Evolutionary conservation across 2,113 vertebrate species (phyloP), one percentile per base, ranked within the genome.

Genomic region (Silurus meridionalis): DNA sequence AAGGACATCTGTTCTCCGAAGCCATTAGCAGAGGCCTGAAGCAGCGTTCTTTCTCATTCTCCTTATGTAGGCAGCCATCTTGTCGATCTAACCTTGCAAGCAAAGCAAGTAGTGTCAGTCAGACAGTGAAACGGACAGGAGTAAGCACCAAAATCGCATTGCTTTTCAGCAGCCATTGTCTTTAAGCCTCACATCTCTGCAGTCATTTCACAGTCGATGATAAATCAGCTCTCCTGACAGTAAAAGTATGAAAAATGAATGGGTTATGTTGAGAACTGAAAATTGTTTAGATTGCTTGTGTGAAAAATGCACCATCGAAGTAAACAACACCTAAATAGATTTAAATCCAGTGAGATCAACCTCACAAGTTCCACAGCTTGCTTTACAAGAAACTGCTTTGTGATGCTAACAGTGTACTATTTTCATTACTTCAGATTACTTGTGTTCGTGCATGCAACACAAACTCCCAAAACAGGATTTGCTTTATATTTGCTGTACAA

Each of bases 61-160:
- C 21, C 28, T 71, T 5, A n/a, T 80, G 52, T 58, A 48, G 63
- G 50, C 23, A 66, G 50, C 66, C 85, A 86, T 52, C 23, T 84
- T 83, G 81, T 80, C 82, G 14, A n/a, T 79, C 71, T 85, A 82
- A 28, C 61, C 79, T 46, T 86, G n/a, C 80, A 80, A 85, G 83
- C 60, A 85, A 66, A 79, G 60, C 17, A 53, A 46, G 23, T 21
- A 67, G 50, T 53, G 60, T 53, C 10, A 81, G 52, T 72, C 50
- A 52, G 74, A 64, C 87, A 83, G n/a, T 53, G 23, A 25, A 23
- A 64, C 25, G 14, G 52, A 69, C 46, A 78, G 21, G n/a, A 50
- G 55, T 78, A 23, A 21, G 4, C 58, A n/a, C 46, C 74, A 83
- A 28, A 85, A 83, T 84, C 77, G 66, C 66, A 71, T 85, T 10